These are phyloP conservation scores for Conger conger DNA, from an alignment of 2,113 vertebrate genomes.

Conservation along the genomic window DNA sequence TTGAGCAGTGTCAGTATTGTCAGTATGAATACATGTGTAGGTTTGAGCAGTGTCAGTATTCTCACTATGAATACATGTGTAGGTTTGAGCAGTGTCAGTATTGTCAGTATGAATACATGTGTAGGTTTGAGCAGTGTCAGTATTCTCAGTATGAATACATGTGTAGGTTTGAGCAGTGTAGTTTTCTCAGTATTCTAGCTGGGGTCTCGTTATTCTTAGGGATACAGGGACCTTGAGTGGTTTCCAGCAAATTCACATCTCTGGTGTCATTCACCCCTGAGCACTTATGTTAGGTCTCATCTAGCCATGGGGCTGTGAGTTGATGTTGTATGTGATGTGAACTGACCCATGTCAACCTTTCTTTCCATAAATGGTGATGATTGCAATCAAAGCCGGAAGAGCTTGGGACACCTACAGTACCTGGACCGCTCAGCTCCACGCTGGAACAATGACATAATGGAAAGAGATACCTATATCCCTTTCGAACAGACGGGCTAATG, in stretches of 20 bases:
- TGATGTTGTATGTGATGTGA: not conserved
- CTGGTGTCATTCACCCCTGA: not conserved
- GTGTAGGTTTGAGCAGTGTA: not conserved
- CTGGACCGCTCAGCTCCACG: not conserved
- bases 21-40: not conserved
- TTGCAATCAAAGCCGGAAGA: conserved; percentile 13
- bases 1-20: not conserved
- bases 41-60: not conserved
- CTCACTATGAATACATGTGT: not conserved
- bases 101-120: not conserved
- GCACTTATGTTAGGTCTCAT: not conserved
- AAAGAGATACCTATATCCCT: conserved; percentile 21
- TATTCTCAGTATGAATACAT: not conserved
- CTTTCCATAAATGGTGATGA: not conserved
- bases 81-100: not conserved
- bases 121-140: not conserved
- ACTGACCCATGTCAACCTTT: conserved; percentile 9
- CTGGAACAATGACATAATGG: conserved; percentile 15
- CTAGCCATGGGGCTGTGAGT: conserved; percentile 7
- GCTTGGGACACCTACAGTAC: conserved; percentile 1
- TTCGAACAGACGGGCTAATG: not conserved
- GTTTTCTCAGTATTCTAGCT: too few species aligned
- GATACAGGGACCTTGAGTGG: not conserved
- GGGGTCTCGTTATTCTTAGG: not conserved
- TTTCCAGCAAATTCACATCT: not conserved